Base-by-base conservation (phyloP, 2,888 invertebrate species). In the Acrocera orbiculus region DNA sequence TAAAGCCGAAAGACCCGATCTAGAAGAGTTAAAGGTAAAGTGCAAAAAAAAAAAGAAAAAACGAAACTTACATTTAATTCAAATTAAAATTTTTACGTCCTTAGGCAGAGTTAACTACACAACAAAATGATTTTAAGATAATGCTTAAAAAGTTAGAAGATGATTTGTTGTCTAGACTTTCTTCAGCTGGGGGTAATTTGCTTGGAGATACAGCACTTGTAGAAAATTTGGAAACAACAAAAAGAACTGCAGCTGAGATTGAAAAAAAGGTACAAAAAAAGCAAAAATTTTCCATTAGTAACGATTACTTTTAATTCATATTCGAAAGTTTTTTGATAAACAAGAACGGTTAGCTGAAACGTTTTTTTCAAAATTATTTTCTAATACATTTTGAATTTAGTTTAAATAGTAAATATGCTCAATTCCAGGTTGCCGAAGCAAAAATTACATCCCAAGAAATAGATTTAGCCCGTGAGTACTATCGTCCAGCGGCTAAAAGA, bases 101-200 rank as follows among this genome's bases (percentile, higher is more conserved):
- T 23, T 42, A 69, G 67, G 89, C 90, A 3, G 87, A 92, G 48
- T 63, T 95, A 40, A 95, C 93, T 0, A 83, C 85, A 49, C 93
- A 93, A 56, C 93, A 95, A 58, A 95, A 95, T 57, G 81, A 93
- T 56, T 95, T 93, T 52, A 95, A 93, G 61, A 93, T 95, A 42
- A 85, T 86, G 54, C 62, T 95, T 25, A 95, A 93, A 52, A 70
- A 76, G 35, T 66, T 95, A 31, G 95, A 95, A 65, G 93, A 95
- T 56, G 89, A 90, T 54, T 65, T 95, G 10, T 64, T 95, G 1
- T 87, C 87, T 1, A 69, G 89, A 34, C 62, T 92, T 36, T 90
- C 90, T 2, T 85, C 89, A 3, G 92, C 92, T 5, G 87, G 86
- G 33, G 87, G 80, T 41, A 89, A 95, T 62, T 80, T 95, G 51